Base-by-base conservation (phyloP, 1,140 invertebrate species). In the Meloidogyne floridensis region DNA sequence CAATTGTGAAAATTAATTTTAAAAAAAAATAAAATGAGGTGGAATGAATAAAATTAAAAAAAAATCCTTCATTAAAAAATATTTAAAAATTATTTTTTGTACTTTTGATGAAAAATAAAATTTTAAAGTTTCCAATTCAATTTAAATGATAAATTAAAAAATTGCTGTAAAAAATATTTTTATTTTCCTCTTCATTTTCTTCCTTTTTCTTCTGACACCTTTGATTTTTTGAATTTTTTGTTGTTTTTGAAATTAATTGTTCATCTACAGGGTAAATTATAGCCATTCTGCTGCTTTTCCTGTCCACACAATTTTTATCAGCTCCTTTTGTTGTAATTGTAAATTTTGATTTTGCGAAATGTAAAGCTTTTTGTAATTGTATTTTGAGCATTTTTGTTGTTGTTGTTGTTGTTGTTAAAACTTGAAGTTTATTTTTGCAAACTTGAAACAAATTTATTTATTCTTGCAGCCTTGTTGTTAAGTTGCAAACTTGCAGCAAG, bases 61-160 rank as follows among this genome's bases (percentile, higher is more conserved):
- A 47, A 47, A 47, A 47, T 47, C 43, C 20, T 20, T 20, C 20
- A 20, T 20, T 20, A 20, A 20, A 18, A 65, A 65, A n/a, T n/a
- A 65, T 13, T 65, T n/a, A 65, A 65, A n/a, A 65, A 15, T 15
- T 15, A 32, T 32, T 59, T n/a, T 65, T 65, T 65, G 59, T 15
- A 65, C 59, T 65, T 65, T 13, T 13, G 32, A 32, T 32, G 32
- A 32, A 32, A 32, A 32, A 32, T 32, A 59, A 59, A 15, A 11
- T 9, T 54, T 59, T 15, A 59, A 59, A 15, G 7, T 6, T 47
- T 7, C 47, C 3, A 65, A 65, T 65, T 65, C 5, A 65, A 65
- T 65, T 65, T 65, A 65, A 65, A 65, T 65, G 59, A n/a, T 65
- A 65, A 65, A 65, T 65, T 6, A 65, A n/a, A 18, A 65, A 65